Evolutionary conservation across 2,797 vertebrate species (phyloP).

Genomic region (Sternotherus odoratus): DNA sequence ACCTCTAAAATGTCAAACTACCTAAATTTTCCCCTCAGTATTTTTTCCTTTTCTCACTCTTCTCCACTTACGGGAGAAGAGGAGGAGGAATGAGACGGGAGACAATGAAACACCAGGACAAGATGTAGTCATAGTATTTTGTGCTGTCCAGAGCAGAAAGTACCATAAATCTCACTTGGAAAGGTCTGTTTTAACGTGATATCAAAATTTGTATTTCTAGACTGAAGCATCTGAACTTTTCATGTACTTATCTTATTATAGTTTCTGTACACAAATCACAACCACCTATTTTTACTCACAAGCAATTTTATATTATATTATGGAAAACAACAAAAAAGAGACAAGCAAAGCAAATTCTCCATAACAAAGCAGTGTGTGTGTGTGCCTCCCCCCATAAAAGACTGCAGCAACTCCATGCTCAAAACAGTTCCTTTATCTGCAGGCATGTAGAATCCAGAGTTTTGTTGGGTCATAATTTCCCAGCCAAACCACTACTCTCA

Average conservation of each 20-base stretch:
- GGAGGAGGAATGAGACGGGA: neutral
- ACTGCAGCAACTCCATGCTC: neutral
- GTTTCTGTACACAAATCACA: neutral
- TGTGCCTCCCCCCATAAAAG: neutral
- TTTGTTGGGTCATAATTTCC: neutral
- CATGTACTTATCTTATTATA: neutral
- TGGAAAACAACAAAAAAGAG: neutral
- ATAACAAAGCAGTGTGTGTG: fast-evolving
- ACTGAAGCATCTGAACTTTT: neutral
- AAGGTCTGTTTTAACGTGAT: neutral
- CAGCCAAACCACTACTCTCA: neutral
- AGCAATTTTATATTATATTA: neutral
- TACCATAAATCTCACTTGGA: neutral
- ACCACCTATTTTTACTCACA: neutral
- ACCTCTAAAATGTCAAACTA: neutral
- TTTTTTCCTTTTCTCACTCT: neutral
- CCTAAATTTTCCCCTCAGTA: neutral
- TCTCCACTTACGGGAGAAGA: neutral
- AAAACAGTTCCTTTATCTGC: neutral
- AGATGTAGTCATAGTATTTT: neutral
- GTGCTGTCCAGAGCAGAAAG: neutral
- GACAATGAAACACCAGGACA: neutral
- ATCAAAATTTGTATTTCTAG: neutral
- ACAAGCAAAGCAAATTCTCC: neutral
- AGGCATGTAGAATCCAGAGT: neutral